Evolutionary conservation across 1,140 invertebrate genomes (phyloP).

Genomic region (Lepidurus arcticus): DNA sequence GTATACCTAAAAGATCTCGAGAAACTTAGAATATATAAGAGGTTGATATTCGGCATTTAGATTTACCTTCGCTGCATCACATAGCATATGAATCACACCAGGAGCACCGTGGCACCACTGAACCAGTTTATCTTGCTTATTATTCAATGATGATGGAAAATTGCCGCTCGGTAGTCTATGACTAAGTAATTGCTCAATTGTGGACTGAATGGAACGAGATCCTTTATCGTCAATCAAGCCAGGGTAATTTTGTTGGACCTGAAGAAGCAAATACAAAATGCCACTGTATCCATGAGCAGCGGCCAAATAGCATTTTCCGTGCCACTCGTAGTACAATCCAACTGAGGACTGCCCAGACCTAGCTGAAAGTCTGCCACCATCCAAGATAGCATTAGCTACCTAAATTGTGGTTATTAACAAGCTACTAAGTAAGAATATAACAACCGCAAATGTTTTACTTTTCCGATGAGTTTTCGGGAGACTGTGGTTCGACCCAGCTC

Average conservation of each 20-base stretch:
- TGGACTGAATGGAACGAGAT: conserved; percentile 49
- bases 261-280: conserved; percentile 71
- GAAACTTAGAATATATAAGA: neutral
- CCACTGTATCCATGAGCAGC: conserved; percentile 82
- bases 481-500: conserved; percentile 46
- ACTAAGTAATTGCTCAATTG: conserved; percentile 58
- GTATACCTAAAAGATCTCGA: conserved; percentile 54
- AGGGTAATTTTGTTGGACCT: conserved; percentile 50
- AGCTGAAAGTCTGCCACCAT: conserved; percentile 57
- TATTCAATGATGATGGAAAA: conserved; percentile 73
- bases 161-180: conserved; percentile 69
- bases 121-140: conserved; percentile 66
- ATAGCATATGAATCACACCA: conserved; percentile 71
- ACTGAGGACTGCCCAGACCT: conserved; percentile 44
- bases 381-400: conserved; percentile 59
- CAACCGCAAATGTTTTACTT: conserved; percentile 33
- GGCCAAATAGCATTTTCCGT: conserved; percentile 78
- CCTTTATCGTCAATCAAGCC: conserved; percentile 16
- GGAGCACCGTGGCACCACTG: conserved; percentile 96
- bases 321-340: conserved; percentile 78
- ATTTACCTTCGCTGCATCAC: conserved; percentile 65
- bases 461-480: conserved; percentile 19
- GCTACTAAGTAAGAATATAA: conserved; percentile 34
- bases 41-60: neutral
- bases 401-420: conserved; percentile 49